Percentiles rank a stretch among this genome's conserved stretches.
phyloP scores from a whole-genome alignment of 23 tunicate genomes.

The Botrylloides violaceus region DNA sequence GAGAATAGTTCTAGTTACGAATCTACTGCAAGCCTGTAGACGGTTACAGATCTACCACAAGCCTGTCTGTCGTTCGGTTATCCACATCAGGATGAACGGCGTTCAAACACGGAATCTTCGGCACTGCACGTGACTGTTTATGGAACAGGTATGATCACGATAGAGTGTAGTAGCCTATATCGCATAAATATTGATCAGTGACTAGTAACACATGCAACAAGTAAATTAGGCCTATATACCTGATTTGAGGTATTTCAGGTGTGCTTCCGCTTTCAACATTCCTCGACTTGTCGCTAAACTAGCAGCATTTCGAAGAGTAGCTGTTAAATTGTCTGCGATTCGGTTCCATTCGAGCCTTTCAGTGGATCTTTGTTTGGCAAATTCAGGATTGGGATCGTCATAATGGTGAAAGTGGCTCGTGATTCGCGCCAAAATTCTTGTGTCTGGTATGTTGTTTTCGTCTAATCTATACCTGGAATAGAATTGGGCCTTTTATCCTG shows the following conservation, averaged over 20 bases:
- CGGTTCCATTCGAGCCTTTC: constrained; percentile 45
- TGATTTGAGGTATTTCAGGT: constrained; percentile 40
- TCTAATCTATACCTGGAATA: constrained; percentile 71
- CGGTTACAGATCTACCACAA: too few relatives aligned
- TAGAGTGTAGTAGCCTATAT: too few relatives aligned
- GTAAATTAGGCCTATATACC: constrained; percentile 19
- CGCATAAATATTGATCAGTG: too few relatives aligned
- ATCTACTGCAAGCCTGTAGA: too few relatives aligned
- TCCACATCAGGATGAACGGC: too few relatives aligned
- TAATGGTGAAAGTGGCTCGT: constrained; percentile 34
- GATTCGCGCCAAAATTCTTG: constrained; percentile 61
- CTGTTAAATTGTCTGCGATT: constrained; percentile 27
- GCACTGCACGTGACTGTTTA: too few relatives aligned
- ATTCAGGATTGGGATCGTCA: constrained; percentile 38
- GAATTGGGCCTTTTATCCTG: too few relatives aligned
- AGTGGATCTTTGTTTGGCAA: constrained; percentile 16
- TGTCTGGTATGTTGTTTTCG: constrained; percentile 52
- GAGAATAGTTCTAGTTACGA: too few relatives aligned
- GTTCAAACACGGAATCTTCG: too few relatives aligned
- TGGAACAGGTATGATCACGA: too few relatives aligned
- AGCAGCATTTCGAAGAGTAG: constrained; percentile 33
- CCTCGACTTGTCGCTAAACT: constrained; percentile 22
- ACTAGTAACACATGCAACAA: too few relatives aligned
- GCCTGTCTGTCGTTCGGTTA: too few relatives aligned
- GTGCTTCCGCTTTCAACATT: constrained; percentile 14